A percentile compares a stretch with the other conserved stretches of the same genome.
phyloP scores from a whole-genome alignment of 2,888 invertebrate species.

The Yponomeuta plumbellus region DNA sequence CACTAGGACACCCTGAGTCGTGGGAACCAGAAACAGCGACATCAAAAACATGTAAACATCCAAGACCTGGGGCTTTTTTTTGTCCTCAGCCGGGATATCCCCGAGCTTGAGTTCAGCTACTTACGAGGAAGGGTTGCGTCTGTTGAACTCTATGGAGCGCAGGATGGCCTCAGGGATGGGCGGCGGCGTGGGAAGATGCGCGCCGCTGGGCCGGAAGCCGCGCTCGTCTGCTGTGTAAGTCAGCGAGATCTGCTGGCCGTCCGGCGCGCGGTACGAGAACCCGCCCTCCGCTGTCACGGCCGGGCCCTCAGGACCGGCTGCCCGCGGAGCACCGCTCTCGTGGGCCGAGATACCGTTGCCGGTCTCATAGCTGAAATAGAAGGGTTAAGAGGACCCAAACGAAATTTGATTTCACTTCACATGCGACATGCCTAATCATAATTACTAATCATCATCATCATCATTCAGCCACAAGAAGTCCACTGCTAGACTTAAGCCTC shows the following conservation, averaged over 20 bases:
- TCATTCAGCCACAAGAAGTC: too few relatives aligned
- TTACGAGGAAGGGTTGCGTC: constrained; percentile 64
- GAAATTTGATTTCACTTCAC: too few relatives aligned
- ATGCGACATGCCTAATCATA: too few relatives aligned
- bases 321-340: constrained; percentile 76
- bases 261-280: constrained; percentile 81
- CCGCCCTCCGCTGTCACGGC: constrained; percentile 79
- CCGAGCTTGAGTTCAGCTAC: too few relatives aligned
- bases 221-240: constrained; percentile 84
- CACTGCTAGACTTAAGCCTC: too few relatives aligned
- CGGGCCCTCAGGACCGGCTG: constrained; percentile 71
- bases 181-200: constrained; percentile 78
- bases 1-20: too few relatives aligned
- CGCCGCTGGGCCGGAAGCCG: constrained; percentile 80
- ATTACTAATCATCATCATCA: too few relatives aligned
- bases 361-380: constrained; percentile 78
- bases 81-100: too few relatives aligned
- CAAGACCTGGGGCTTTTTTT: too few relatives aligned
- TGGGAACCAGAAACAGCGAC: too few relatives aligned
- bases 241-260: constrained; percentile 79
- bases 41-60: too few relatives aligned
- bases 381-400: too few relatives aligned
- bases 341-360: constrained; percentile 80
- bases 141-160: constrained; percentile 70
- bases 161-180: constrained; percentile 71